Percentiles rank a stretch among this genome's conserved stretches.
Conservation (phyloP, 2,797 vertebrate genomes). For the Pithecia hirsuta region DNA sequence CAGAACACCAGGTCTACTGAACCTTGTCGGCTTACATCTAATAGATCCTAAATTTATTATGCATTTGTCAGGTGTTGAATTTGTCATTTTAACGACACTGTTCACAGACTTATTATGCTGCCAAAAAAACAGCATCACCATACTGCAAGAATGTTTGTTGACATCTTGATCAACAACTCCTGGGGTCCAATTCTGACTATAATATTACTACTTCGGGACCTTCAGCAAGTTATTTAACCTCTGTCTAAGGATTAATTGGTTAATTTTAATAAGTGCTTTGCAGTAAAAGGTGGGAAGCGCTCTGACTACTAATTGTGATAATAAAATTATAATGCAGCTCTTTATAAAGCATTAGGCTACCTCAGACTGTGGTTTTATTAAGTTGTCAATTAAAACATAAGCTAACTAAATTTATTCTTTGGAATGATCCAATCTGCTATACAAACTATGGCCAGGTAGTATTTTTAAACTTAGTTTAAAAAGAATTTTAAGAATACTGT, state of each 20-base stretch:
- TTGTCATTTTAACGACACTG: slow-evolving; percentile 68
- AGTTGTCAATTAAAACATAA: slow-evolving; percentile 62
- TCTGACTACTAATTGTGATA: slow-evolving; percentile 60
- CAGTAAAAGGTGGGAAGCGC: slow-evolving; percentile 54
- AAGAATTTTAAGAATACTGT: background rate
- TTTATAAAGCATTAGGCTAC: slow-evolving; percentile 45
- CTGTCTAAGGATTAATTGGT: slow-evolving; percentile 74
- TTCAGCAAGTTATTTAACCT: slow-evolving; percentile 72
- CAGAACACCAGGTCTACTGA: slow-evolving; percentile 53
- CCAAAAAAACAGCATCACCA: background rate
- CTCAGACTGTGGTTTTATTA: slow-evolving; percentile 61
- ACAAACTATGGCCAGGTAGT: background rate
- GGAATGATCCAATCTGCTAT: slow-evolving; percentile 28
- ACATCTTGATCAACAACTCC: slow-evolving; percentile 75
- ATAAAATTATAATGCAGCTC: slow-evolving; percentile 61
- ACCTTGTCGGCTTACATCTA: slow-evolving; percentile 54
- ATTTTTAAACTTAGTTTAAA: slow-evolving; percentile 43
- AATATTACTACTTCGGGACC: slow-evolving; percentile 31
- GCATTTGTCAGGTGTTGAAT: slow-evolving; percentile 48
- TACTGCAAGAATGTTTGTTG: slow-evolving; percentile 36
- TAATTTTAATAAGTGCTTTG: slow-evolving; percentile 75
- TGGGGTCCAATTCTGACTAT: slow-evolving; percentile 41
- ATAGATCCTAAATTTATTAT: slow-evolving; percentile 64
- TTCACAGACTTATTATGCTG: slow-evolving; percentile 49
- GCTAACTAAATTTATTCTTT: slow-evolving; percentile 30